Base-by-base conservation (phyloP, 2,888 invertebrate species). In the Bugula neritina region DNA sequence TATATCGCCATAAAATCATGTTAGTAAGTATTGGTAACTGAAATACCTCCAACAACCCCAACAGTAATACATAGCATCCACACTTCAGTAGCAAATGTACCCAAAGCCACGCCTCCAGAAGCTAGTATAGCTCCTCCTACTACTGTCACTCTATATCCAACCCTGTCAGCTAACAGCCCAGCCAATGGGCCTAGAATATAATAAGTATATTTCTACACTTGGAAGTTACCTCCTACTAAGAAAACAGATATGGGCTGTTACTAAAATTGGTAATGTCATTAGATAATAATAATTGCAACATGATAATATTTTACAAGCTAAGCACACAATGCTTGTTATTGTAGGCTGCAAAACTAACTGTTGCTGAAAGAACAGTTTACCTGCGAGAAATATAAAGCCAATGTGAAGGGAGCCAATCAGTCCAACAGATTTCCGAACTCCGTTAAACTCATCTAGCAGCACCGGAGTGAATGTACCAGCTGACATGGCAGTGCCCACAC, bases 41-140 rank as follows among this genome's bases (percentile, higher is more conserved):
- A n/a, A n/a, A n/a, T n/a, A 75, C 21, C 77, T 75, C 17, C 78
- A 71, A 78, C 77, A 78, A 69, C 25, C 35, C 79, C 78, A 70
- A 75, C 79, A 35, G 73, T 74, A 54, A 52, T 54, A 17, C 78
- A 73, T 25, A 75, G 58, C 35, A 54, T 43, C 63, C 75, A 72
- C 25, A 77, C 72, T 35, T 74, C 57, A 21, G 76, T 76, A 23
- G 75, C 77, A 71, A 77, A 69, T 29, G 74, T 55, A 57, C 78
- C 75, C 43, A 78, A 69, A 10, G 78, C 79, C 5, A 78, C 17
- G 1, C 78, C 79, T 70, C 75, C 74, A 5, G 78, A 78, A 10
- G 76, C 70, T 74, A 77, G 75, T 25, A 76, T 73, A 13, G 74
- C 34, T 10, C 77, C 77, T 21, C 76, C 75, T 17, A 77, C 77